These are phyloP conservation scores for Buathra laborator DNA, from an alignment of 2,888 invertebrate species.

Conservation along the genomic window DNA sequence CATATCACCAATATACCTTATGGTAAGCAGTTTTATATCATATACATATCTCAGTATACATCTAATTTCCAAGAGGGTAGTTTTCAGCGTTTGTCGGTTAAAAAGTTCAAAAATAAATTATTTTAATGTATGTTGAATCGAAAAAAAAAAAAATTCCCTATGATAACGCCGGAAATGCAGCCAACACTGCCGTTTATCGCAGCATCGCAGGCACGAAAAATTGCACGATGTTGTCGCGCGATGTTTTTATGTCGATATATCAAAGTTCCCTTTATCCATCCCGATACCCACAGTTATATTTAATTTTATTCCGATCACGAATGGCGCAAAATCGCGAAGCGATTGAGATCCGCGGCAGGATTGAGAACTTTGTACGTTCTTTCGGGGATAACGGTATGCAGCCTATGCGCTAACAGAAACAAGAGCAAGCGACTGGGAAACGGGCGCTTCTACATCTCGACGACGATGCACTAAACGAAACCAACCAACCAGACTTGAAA, in stretches of 20 bases:
- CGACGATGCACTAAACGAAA: constrained; percentile 16
- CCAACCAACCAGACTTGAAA: constrained; percentile 11
- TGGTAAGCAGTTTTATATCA: no score
- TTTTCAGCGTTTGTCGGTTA: background rate
- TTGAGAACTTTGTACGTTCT: background rate
- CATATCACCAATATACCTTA: no score
- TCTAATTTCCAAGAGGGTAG: no score
- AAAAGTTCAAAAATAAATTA: background rate
- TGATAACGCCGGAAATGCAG: background rate
- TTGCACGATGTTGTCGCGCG: no score
- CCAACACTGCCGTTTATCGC: no score
- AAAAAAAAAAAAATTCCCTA: background rate
- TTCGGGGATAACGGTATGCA: background rate
- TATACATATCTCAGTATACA: no score
- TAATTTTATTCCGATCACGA: background rate
- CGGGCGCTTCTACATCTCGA: constrained; percentile 2
- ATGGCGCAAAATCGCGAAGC: background rate
- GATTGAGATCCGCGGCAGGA: background rate
- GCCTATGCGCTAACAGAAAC: background rate
- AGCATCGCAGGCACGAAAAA: no score
- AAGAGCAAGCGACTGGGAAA: constrained; percentile 9
- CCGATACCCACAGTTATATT: no score
- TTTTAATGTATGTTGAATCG: background rate
- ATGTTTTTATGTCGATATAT: no score
- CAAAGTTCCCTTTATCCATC: no score